Evolutionary conservation across 2,888 invertebrate species (phyloP).

Genomic region (Torymus aiolomorphi): DNA sequence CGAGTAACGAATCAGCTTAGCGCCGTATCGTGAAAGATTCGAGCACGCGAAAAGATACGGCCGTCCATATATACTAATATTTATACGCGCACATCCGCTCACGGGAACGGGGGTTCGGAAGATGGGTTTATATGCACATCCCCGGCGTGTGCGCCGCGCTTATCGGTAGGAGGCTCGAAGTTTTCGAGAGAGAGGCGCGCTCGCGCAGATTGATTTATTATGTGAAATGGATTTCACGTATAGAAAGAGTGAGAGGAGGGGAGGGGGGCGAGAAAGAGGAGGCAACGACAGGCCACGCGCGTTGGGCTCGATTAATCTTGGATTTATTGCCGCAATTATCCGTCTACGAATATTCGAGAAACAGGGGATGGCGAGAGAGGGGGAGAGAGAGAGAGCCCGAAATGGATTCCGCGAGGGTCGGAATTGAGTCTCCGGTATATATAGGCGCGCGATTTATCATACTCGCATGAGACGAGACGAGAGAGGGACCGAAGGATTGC

Average conservation of each 20-base stretch:
- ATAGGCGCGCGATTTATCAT: slow-evolving; percentile 55
- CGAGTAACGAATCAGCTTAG: no score
- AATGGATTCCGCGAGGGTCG: not conserved
- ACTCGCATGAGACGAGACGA: slow-evolving; percentile 30
- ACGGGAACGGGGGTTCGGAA: not conserved
- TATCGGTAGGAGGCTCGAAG: slow-evolving; percentile 65
- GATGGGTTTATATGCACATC: not conserved
- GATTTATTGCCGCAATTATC: slow-evolving; percentile 72
- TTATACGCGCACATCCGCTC: not conserved
- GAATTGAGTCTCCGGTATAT: not conserved
- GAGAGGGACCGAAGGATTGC: slow-evolving; percentile 1
- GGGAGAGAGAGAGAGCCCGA: slow-evolving; percentile 26
- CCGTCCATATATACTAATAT: slow-evolving; percentile 6
- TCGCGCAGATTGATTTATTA: slow-evolving; percentile 69
- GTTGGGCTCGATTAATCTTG: slow-evolving; percentile 69
- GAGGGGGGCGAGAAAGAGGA: slow-evolving; percentile 55
- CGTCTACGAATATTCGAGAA: slow-evolving; percentile 67
- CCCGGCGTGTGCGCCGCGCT: slow-evolving; percentile 48
- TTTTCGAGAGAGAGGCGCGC: slow-evolving; percentile 53
- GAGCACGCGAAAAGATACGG: not conserved
- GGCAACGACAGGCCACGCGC: slow-evolving; percentile 66
- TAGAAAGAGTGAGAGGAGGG: slow-evolving; percentile 22
- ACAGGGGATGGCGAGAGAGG: no score
- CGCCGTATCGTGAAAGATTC: not conserved
- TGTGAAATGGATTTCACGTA: slow-evolving; percentile 70